Conservation (phyloP, 2,888 invertebrate genomes). For the Monopis laevigella region DNA sequence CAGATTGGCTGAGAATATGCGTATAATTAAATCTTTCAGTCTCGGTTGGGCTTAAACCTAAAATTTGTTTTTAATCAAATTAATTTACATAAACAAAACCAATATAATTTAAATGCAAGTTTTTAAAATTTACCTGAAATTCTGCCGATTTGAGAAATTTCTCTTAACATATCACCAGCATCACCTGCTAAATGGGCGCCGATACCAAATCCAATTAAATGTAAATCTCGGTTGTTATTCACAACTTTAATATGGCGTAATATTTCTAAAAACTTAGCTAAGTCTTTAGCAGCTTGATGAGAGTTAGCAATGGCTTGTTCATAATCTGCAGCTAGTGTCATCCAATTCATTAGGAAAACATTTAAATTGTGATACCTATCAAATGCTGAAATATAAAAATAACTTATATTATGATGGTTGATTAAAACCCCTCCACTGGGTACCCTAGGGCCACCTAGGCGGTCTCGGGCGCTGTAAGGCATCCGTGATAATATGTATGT, state of each 20-base stretch:
- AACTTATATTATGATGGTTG: background rate
- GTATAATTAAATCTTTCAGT: background rate
- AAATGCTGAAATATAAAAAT: conserved; percentile 1
- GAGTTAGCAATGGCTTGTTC: background rate
- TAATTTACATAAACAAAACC: background rate
- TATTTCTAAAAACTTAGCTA: conserved; percentile 2
- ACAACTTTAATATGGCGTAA: background rate
- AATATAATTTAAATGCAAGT: background rate
- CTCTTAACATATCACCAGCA: conserved; percentile 1
- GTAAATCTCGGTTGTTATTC: conserved; percentile 1
- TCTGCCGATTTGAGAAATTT: conserved; percentile 9
- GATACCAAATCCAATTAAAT: conserved; percentile 17
- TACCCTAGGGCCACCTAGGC: too few relatives aligned
- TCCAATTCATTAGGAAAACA: conserved; percentile 10
- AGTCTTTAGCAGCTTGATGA: background rate
- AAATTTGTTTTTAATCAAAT: too few relatives aligned
- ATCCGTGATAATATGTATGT: background rate
- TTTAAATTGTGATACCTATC: background rate
- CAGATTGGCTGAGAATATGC: background rate
- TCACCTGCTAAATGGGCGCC: conserved; percentile 17
- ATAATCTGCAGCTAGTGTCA: background rate
- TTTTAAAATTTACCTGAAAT: conserved; percentile 15
- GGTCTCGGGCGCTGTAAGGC: too few relatives aligned
- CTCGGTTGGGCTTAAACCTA: conserved; percentile 1
- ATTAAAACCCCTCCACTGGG: too few relatives aligned